Percentiles rank a stretch among this genome's conserved stretches.
Conservation (phyloP, 2,797 vertebrate genomes). For the Anas bernieri region DNA sequence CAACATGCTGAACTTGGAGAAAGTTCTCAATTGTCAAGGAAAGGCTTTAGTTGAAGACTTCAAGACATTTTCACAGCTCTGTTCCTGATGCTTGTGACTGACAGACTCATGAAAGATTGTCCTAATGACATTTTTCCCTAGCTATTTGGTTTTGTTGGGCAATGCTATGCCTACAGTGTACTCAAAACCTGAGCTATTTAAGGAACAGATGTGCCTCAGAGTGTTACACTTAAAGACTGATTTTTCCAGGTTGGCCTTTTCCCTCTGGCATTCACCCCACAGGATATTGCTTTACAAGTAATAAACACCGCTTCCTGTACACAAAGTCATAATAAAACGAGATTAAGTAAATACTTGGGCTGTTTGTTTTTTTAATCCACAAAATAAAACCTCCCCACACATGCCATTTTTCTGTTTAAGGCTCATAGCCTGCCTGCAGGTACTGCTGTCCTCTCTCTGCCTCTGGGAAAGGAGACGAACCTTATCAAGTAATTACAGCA, state of each 20-base stretch:
- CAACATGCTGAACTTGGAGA: not conserved
- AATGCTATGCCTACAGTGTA: conserved; percentile 11
- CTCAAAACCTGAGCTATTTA: not conserved
- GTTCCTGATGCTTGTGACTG: not conserved
- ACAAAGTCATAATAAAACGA: conserved; percentile 13
- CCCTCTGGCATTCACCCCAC: not conserved
- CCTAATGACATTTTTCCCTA: too few relatives aligned
- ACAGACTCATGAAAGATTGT: not conserved
- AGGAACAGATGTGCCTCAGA: not conserved
- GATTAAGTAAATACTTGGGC: not conserved
- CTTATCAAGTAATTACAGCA: conserved; percentile 48
- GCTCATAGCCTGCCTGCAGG: not conserved
- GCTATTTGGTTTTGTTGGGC: conserved; percentile 26
- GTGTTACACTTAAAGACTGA: not conserved
- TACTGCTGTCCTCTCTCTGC: conserved; percentile 20
- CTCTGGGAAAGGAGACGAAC: not conserved
- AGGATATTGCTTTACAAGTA: not conserved
- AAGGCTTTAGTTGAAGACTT: not conserved
- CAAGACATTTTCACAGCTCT: not conserved
- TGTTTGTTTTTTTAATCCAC: not conserved
- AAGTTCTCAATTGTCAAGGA: not conserved
- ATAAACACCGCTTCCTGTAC: conserved; percentile 27
- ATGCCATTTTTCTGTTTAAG: not conserved
- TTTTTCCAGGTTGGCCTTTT: not conserved
- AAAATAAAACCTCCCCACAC: not conserved